Base-by-base conservation (phyloP, 2,888 invertebrate genomes). In the Drosophila fungiperda region DNA sequence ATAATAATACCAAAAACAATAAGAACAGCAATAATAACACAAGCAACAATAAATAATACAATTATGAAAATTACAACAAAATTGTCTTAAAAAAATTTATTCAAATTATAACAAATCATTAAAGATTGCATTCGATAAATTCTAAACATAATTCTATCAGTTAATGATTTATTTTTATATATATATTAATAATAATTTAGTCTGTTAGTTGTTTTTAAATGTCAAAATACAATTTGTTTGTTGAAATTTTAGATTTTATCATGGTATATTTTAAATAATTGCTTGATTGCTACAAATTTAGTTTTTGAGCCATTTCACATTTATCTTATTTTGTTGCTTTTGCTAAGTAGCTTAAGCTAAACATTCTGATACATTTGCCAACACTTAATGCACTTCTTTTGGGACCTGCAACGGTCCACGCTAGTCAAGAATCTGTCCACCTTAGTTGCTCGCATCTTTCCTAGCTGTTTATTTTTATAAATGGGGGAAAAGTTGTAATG, bases 61-160 rank as follows among this genome's bases (percentile, higher is more conserved):
- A 62, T 53, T 64, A 75, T 48, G n/a, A 36, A 53, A 67, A 67
- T 55, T 67, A 64, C 75, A 75, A 79, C 52, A 78, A 69, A 50
- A 64, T 58, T 48, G 68, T 45, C 57, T 11, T 49, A 11, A 58
- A 42, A 42, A 68, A 65, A 73, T 71, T 65, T 59, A 73, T 63
- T 73, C 35, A 73, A 69, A 73, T 61, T 60, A 61, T 58, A 58
- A 75, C 17, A 73, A 42, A 63, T 75, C 57, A 65, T 50, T 65
- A 63, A 63, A 42, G 36, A 42, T 55, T 69, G 66, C 66, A 64
- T 54, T 59, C 50, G 53, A 72, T 72, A 72, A 80, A 76, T 76
- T 7, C 2, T 36, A 5, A 7, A 20, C 7, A 35, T 20, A 35
- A 20, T 59, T 62, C 54, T 35, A 55, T 55, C 45, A 64, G 54